Percentiles rank a stretch among this genome's conserved stretches.
These are phyloP conservation scores for Neopelma chrysocephalum DNA, from an alignment of 2,797 vertebrate species.

Conservation along the genomic window DNA sequence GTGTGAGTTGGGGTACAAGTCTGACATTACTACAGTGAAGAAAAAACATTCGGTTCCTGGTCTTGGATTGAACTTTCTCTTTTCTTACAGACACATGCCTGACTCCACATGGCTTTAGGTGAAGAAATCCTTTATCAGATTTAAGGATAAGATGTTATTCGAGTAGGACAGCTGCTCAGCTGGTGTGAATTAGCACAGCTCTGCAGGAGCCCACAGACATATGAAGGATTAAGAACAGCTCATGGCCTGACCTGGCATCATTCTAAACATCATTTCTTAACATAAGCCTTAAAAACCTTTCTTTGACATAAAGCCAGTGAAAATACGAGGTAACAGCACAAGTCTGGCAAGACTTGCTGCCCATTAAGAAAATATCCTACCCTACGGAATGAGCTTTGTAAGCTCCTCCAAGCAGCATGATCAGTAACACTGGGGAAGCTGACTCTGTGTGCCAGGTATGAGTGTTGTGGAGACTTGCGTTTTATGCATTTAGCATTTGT, in stretches of 20 bases:
- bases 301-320: neutral
- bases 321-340: neutral
- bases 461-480: neutral
- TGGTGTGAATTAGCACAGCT: conserved; percentile 39
- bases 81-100: neutral
- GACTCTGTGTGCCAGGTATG: neutral
- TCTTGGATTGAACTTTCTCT: neutral
- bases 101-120: neutral
- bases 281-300: conserved; percentile 20
- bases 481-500: neutral
- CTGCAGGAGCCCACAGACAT: neutral
- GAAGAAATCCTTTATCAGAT: conserved; percentile 4
- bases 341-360: neutral
- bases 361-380: neutral
- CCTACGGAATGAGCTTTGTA: neutral
- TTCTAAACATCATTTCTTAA: conserved; percentile 30
- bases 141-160: neutral
- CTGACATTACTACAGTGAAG: neutral
- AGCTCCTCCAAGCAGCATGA: neutral
- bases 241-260: conserved; percentile 2
- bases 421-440: neutral
- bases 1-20: neutral
- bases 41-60: neutral
- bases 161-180: conserved; percentile 22
- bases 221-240: conserved; percentile 35